Evolutionary conservation across 23 tunicate genomes (phyloP).

Genomic region (Trididemnum miniatum): DNA sequence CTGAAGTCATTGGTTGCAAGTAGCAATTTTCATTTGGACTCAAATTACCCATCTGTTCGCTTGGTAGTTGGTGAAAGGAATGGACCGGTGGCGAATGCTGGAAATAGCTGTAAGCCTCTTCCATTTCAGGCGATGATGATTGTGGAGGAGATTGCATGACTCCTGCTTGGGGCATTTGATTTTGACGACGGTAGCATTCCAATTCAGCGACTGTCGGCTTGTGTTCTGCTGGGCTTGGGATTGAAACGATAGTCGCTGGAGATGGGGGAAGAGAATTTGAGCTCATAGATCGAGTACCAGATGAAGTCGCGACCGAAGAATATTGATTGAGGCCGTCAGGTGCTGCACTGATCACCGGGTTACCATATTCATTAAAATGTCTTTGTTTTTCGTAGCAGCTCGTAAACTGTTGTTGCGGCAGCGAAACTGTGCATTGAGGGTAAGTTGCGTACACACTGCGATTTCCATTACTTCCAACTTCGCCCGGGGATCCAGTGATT

Average conservation of each 20-base stretch:
- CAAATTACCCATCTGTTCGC: not conserved
- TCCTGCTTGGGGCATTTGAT: not conserved
- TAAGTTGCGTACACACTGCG: not conserved
- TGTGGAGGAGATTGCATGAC: not conserved
- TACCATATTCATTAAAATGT: not conserved
- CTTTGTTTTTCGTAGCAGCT: slow-evolving; percentile 26
- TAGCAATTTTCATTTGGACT: not conserved
- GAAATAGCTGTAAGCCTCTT: not conserved
- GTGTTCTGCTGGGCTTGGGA: slow-evolving; percentile 20
- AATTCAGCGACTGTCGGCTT: slow-evolving; percentile 9
- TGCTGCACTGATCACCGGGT: not conserved
- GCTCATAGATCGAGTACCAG: not conserved
- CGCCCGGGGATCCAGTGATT: not conserved
- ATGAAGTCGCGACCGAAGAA: not conserved
- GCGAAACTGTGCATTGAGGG: not conserved
- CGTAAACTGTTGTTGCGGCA: slow-evolving; percentile 10
- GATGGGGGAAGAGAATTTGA: slow-evolving; percentile 10
- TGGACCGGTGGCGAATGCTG: not conserved
- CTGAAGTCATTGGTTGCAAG: not conserved
- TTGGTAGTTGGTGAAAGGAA: not conserved
- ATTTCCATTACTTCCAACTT: not conserved
- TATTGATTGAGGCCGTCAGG: not conserved
- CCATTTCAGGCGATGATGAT: slow-evolving; percentile 3
- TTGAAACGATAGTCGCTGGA: slow-evolving; percentile 1
- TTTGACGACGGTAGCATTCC: not conserved